Conservation (phyloP, 1,140 invertebrate genomes). For the Neoseiulus cucumeris region DNA sequence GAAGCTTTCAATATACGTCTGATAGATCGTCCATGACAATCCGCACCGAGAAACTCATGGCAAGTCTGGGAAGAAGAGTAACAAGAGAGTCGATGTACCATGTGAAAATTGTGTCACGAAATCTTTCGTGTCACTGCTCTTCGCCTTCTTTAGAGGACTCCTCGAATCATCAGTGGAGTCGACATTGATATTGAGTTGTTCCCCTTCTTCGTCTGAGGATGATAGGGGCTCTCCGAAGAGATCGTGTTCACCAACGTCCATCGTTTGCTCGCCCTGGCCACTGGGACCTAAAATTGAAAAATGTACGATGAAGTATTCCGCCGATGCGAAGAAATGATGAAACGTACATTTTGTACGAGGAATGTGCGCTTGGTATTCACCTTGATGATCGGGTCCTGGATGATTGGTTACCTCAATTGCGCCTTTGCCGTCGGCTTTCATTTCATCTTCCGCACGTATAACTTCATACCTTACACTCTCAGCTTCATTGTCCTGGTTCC, state of each 20-base stretch:
- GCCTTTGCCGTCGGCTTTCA: slow-evolving; percentile 20
- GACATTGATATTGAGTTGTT: slow-evolving; percentile 3
- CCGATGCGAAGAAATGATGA: not conserved
- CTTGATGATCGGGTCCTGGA: slow-evolving; percentile 35
- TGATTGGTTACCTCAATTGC: slow-evolving; percentile 27
- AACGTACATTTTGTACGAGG: slow-evolving; percentile 15
- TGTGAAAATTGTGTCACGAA: slow-evolving; percentile 16
- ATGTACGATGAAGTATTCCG: too few species aligned
- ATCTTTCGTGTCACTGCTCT: not conserved
- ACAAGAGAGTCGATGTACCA: too few species aligned
- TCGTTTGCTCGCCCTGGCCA: slow-evolving; percentile 15
- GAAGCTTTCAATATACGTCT: too few species aligned
- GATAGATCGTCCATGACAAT: too few species aligned
- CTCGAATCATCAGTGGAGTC: slow-evolving; percentile 6
- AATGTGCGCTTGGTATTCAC: too few species aligned
- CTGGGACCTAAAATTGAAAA: not conserved
- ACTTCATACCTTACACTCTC: slow-evolving; percentile 76
- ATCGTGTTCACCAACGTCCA: slow-evolving; percentile 41
- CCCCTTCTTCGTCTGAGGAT: slow-evolving; percentile 39
- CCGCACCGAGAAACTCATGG: too few species aligned
- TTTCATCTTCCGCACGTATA: slow-evolving; percentile 67
- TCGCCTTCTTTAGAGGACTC: slow-evolving; percentile 5
- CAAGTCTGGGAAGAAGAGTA: too few species aligned
- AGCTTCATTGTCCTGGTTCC: slow-evolving; percentile 56
- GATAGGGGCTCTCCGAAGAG: slow-evolving; percentile 72